Evolutionary conservation across 2,888 invertebrate species (phyloP).

Genomic region (Lepidocyrtoides sp.): DNA sequence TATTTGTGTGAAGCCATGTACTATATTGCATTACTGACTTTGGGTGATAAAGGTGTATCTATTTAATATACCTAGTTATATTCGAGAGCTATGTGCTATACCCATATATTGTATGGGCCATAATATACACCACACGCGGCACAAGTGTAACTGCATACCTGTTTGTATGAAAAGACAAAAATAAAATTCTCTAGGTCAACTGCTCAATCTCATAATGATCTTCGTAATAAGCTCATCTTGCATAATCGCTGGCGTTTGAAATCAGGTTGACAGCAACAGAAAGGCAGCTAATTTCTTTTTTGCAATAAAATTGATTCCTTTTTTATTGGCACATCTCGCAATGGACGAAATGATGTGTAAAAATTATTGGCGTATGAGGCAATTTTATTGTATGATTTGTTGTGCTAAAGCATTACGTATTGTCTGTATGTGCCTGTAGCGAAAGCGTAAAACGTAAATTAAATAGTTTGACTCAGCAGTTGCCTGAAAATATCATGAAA

Average conservation of each 20-base stretch:
- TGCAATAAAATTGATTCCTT: conserved; percentile 51
- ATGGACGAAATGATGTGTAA: not conserved
- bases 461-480: too few species aligned
- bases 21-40: not conserved
- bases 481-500: too few species aligned
- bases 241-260: conserved; percentile 40
- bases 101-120: too few species aligned
- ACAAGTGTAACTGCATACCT: not conserved
- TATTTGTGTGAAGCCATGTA: not conserved
- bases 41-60: not conserved
- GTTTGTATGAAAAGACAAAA: not conserved
- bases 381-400: conserved; percentile 22
- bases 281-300: conserved; percentile 53
- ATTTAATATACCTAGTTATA: too few species aligned
- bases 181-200: conserved; percentile 71
- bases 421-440: not conserved
- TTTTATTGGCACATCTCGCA: conserved; percentile 19
- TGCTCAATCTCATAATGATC: not conserved
- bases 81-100: too few species aligned
- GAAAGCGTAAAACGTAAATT: not conserved
- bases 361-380: not conserved
- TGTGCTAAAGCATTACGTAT: too few species aligned
- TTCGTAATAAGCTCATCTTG: conserved; percentile 28
- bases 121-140: too few species aligned
- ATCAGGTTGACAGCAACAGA: conserved; percentile 63